phyloP scores from a whole-genome alignment of 2,797 vertebrate species.

The Myripristis murdjan region DNA sequence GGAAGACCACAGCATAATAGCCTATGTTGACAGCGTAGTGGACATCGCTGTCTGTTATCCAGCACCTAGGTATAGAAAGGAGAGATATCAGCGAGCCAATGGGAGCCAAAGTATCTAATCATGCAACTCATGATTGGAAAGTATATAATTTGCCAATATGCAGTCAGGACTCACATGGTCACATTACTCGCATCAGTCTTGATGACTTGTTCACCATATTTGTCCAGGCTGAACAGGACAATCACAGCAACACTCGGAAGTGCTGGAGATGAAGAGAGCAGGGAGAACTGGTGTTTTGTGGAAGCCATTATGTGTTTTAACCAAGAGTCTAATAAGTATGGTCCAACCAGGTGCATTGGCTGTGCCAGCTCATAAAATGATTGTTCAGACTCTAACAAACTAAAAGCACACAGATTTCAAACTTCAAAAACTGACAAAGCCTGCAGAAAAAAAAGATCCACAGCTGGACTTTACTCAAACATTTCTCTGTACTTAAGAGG shows the following conservation, averaged over 20 bases:
- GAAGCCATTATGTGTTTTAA: too few species aligned
- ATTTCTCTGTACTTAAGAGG: neutral
- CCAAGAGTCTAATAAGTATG: too few species aligned
- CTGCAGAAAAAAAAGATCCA: too few species aligned
- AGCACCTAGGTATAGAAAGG: conserved; percentile 71
- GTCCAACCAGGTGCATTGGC: too few species aligned
- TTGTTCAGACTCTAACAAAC: too few species aligned
- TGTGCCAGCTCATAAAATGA: too few species aligned
- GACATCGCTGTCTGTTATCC: conserved; percentile 69
- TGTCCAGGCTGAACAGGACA: conserved; percentile 39
- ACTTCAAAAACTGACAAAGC: too few species aligned
- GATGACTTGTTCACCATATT: conserved; percentile 73
- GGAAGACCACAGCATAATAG: conserved; percentile 78
- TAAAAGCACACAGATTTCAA: too few species aligned
- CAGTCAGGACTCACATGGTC: conserved; percentile 67
- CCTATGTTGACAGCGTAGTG: conserved; percentile 80
- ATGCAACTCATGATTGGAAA: too few species aligned
- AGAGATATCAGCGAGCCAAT: neutral
- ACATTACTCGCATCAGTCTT: conserved; percentile 5
- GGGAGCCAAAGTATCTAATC: too few species aligned
- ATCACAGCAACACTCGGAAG: conserved; percentile 59
- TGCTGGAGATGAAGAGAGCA: conserved; percentile 52
- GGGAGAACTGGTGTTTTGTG: neutral
- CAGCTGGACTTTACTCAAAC: too few species aligned
- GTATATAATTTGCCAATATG: neutral